Evolutionary conservation across 2,113 vertebrate genomes (phyloP), one percentile per base, ranked within the genome.

Genomic region (Elachura formosa): DNA sequence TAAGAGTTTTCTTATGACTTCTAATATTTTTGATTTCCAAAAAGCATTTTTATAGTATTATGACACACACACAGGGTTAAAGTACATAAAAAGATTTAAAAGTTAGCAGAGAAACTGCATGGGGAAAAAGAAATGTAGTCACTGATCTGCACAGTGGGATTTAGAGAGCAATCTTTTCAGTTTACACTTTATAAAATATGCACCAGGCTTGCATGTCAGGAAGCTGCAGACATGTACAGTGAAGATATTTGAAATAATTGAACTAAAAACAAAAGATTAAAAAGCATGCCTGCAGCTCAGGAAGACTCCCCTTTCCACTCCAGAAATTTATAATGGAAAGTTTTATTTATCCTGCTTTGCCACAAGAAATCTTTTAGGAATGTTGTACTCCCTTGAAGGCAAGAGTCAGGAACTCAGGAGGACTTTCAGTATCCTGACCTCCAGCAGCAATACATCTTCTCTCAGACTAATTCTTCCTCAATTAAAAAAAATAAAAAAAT

Each of bases 131-230:
- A 90, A 95, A 93, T 81, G 71, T 10, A 85, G 91, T 33, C 74
- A 84, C 52, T 93, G 95, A 96, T 93, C 94, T 96, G 93, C 91
- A 94, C 91, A 91, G 91, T 67, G 93, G 93, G 87, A 87, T 88
- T 95, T 90, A 74, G 85, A 91, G 59, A 91, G 79, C 82, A 90
- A 86, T 88, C 90, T 93, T 71, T 97, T 94, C 92, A 94, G 82
- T 95, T 96, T 96, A 95, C 87, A 91, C 90, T 88, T 91, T 93
- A 94, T 91, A 96, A 97, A 96, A 83, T 52, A 96, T 64, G 87
- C 92, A 94, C 38, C 43, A 78, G 72, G 82, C 63, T 78, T 90
- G 63, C 36, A 40, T 31, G 59, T 97, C 68, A 13, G 91, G 83
- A 84, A 96, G 91, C 94, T 95, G 95, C 89, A 96, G 93, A 96